Percentiles rank a stretch among this genome's conserved stretches.
phyloP scores from a whole-genome alignment of 1,140 invertebrate species.

The Episyrphus balteatus region DNA sequence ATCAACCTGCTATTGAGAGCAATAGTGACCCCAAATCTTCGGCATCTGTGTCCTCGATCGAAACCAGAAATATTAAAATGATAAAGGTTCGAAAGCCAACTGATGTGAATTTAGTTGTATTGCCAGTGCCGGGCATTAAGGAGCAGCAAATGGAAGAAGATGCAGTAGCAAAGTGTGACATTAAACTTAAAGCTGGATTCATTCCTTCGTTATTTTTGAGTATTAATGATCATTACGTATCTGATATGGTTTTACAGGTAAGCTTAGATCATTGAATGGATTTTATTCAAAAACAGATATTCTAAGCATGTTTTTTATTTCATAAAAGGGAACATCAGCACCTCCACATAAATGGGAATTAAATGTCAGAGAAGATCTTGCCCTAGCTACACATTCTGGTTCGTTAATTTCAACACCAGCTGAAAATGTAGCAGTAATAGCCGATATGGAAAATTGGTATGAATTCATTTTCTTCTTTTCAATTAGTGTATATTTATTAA shows the following conservation, averaged over 20 bases:
- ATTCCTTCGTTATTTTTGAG: conserved; percentile 49
- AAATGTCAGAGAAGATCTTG: conserved; percentile 42
- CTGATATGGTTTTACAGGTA: conserved; percentile 63
- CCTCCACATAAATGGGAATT: conserved; percentile 42
- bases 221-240: conserved; percentile 58
- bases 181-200: conserved; percentile 32
- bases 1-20: neutral
- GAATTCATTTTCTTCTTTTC: neutral
- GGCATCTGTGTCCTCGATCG: no score
- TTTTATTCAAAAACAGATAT: no score
- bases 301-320: neutral
- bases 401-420: conserved; percentile 55
- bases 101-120: conserved; percentile 16
- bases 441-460: conserved; percentile 68
- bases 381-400: conserved; percentile 46
- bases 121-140: conserved; percentile 28
- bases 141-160: conserved; percentile 28
- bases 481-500: conserved; percentile 17
- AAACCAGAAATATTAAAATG: no score
- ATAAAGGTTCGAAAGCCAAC: no score
- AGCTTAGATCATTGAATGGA: no score
- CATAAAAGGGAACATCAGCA: conserved; percentile 28
- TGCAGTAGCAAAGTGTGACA: conserved; percentile 19
- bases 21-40: neutral
- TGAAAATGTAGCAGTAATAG: conserved; percentile 72